Base-by-base conservation (phyloP, 2,113 vertebrate genomes). In the Mustela nigripes region DNA sequence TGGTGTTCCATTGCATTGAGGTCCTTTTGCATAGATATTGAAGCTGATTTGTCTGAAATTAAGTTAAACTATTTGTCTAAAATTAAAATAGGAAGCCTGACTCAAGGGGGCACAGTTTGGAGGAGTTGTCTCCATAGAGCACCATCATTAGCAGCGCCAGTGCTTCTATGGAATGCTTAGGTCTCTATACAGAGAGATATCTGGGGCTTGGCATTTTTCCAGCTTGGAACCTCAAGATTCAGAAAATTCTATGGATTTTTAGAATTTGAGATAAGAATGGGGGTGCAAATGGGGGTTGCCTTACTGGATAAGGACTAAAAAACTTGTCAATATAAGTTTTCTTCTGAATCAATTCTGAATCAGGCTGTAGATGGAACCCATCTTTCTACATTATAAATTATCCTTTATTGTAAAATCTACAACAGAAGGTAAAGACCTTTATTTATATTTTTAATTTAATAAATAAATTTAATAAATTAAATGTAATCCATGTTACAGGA, bases 21-120 rank as follows among this genome's bases (percentile, higher is more conserved):
- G 21, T 14, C 22, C 16, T 60, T 71, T 96, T 53, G 81, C 28
- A 78, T 36, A n/a, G 7, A n/a, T 7, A 11, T 65, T 88, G 33
- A 63, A 79, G 65, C 91, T 88, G 11, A 88, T 88, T 96, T 83
- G 36, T 95, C 31, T 84, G 71, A 95, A 82, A 83, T 88, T 56
- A 82, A 80, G 73, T 69, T 69, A n/a, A 69, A 78, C 42, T 85
- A 24, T 79, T 91, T 79, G 36, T 94, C 26, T 84, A 63, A 95
- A 87, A 83, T 88, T 58, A 82, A 95, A 80, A 60, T 73, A 84
- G 39, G 31, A 28, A 95, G 5, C 7, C 31, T 53, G n/a, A 78
- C 7, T 85, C n/a, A 14, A 79, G 48, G 42, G 90, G 50, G 28
- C 24, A 71, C 8, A 45, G 42, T 93, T 95, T 81, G 33, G 12